Conservation (phyloP, 2,797 vertebrate species). For the Anniella stebbinsi region DNA sequence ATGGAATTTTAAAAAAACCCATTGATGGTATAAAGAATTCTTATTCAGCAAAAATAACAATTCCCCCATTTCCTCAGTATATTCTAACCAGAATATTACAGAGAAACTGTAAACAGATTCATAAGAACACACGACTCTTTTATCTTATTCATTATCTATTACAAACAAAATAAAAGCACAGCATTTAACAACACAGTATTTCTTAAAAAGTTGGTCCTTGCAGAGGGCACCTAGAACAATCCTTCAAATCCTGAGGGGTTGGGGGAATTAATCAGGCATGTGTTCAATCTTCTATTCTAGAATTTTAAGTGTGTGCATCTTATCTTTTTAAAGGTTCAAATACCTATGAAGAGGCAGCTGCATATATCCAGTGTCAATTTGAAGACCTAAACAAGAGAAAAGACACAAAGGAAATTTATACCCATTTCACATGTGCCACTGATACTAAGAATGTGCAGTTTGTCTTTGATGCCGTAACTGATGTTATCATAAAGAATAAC, state of each 20-base stretch:
- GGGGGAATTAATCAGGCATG: neutral
- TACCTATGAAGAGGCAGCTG: slow-evolving; percentile 97
- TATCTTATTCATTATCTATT: neutral
- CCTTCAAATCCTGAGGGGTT: neutral
- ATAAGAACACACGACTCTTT: neutral
- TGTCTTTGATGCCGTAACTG: slow-evolving; percentile 98
- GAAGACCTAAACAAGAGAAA: slow-evolving; percentile 99
- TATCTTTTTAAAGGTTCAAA: slow-evolving; percentile 87
- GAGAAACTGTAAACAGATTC: neutral
- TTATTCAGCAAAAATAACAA: neutral
- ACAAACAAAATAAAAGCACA: neutral
- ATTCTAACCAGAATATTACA: neutral
- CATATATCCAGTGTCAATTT: slow-evolving; percentile 98
- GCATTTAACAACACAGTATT: neutral
- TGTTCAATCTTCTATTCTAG: neutral
- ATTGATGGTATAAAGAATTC: neutral
- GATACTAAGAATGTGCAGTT: slow-evolving; percentile 99
- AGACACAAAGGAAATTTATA: slow-evolving; percentile 99
- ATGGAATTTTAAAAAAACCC: neutral
- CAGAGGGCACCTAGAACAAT: neutral
- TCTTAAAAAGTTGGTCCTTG: neutral
- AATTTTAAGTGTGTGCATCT: slow-evolving; percentile 3
- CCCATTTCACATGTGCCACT: slow-evolving; percentile 99
- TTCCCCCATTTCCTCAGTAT: neutral
- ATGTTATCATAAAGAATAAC: slow-evolving; percentile 99